Percentiles rank a stretch among this genome's conserved stretches.
Conservation (phyloP, 2,797 vertebrate species). For the Phoebastria nigripes region DNA sequence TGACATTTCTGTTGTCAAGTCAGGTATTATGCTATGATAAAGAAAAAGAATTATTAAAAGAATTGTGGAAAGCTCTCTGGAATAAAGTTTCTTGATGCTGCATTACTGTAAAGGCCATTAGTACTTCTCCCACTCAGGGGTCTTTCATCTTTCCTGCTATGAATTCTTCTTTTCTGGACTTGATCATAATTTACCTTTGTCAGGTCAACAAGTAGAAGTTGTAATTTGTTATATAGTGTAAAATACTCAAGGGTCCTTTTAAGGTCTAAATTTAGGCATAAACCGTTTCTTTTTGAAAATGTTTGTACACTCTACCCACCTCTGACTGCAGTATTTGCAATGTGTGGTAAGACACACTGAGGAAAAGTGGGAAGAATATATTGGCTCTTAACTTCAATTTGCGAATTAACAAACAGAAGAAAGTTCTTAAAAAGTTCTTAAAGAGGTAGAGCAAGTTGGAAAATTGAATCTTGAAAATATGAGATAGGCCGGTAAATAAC, state of each 20-base stretch:
- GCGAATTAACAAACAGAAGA: neutral
- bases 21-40: constrained; percentile 66
- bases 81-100: constrained; percentile 66
- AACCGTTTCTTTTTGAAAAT: neutral
- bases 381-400: neutral
- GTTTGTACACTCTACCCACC: neutral
- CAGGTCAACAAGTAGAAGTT: constrained; percentile 55
- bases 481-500: neutral
- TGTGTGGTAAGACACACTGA: neutral
- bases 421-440: neutral
- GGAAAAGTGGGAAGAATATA: neutral
- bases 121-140: constrained; percentile 41
- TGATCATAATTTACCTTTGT: constrained; percentile 60
- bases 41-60: constrained; percentile 68
- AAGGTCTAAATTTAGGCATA: neutral
- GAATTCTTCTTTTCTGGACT: constrained; percentile 59
- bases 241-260: neutral
- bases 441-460: neutral
- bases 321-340: neutral
- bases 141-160: constrained; percentile 62
- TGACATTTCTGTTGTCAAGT: constrained; percentile 74
- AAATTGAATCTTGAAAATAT: neutral
- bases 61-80: constrained; percentile 50
- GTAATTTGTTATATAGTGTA: neutral
- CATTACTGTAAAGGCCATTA: constrained; percentile 59